Percentiles rank a stretch among this genome's conserved stretches.
Evolutionary conservation across 2,113 vertebrate species (phyloP).

Genomic region (Hemicordylus capensis): DNA sequence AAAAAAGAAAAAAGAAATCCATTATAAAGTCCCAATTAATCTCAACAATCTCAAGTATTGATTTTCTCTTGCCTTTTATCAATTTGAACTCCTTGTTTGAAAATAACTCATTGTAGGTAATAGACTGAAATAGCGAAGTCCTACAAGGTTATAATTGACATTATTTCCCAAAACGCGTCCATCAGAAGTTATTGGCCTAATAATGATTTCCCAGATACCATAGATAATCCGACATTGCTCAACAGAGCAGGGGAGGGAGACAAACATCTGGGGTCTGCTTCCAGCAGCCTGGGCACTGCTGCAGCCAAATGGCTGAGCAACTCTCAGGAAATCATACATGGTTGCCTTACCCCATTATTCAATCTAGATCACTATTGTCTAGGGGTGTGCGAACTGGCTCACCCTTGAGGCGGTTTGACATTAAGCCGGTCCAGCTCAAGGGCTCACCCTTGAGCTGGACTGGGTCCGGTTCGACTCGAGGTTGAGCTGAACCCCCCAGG

Average conservation of each 20-base stretch:
- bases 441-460: too few relatives aligned
- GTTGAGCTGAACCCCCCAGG: too few relatives aligned
- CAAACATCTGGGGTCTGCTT: slow-evolving; percentile 17
- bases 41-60: slow-evolving; percentile 53
- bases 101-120: slow-evolving; percentile 62
- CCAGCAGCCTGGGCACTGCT: neutral
- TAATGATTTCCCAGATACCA: slow-evolving; percentile 27
- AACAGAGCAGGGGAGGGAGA: neutral
- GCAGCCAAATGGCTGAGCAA: neutral
- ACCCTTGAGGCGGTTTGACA: too few relatives aligned
- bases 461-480: too few relatives aligned
- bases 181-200: slow-evolving; percentile 50
- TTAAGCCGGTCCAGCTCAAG: too few relatives aligned
- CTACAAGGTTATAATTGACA: slow-evolving; percentile 39
- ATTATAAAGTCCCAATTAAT: slow-evolving; percentile 40
- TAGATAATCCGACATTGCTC: slow-evolving; percentile 21
- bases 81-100: slow-evolving; percentile 55
- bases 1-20: slow-evolving; percentile 29
- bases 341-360: too few relatives aligned
- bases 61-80: slow-evolving; percentile 54
- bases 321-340: neutral
- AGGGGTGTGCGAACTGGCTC: too few relatives aligned
- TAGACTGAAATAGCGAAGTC: slow-evolving; percentile 43
- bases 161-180: slow-evolving; percentile 26
- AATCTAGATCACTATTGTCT: too few relatives aligned